Base-by-base conservation (phyloP, 2,797 vertebrate genomes). In the Scleropages formosus region DNA sequence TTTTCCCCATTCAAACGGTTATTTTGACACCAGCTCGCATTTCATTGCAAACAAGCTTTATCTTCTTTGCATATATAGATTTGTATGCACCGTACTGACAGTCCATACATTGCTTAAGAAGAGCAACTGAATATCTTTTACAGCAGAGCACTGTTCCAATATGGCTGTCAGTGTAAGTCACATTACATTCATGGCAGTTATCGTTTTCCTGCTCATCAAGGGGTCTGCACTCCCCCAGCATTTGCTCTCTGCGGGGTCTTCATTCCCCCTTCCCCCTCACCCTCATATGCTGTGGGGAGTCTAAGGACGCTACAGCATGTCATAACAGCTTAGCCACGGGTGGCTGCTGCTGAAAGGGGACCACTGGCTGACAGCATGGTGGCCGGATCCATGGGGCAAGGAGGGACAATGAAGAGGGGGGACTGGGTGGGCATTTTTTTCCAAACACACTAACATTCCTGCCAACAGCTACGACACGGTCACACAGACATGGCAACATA, bases 301-400 rank as follows among this genome's bases (percentile, higher is more conserved):
- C 73, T 73, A 65, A 76, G 69, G 77, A 83, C 71, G 64, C 80
- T 76, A 73, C 69, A 66, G 75, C 61, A 46, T 82, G 82, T 85
- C 83, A 81, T 79, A 80, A 73, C 77, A 62, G 75, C 74, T 85
- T 84, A 85, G 79, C 64, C 72, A 82, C 51, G 78, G 77, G 72
- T 67, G 76, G 80, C 80, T 79, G 76, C 74, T 75, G 31, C 73
- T 78, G 74, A 78, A 83, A 84, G 75, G 75, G 46, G 51, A 65
- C 77, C 68, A 82, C 77, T 70, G 63, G 63, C 44, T 61, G 71
- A 62, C 78, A 81, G 72, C 69, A 26, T 77, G 76, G 61, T 44
- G 74, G 73, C 31, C 44, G 69, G 46, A 60, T 75, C 75, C 64
- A 59, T 72, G 68, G 56, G 24, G 79, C 68, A 53, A 47, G 18